A percentile compares a stretch with the other conserved stretches of the same genome.
Evolutionary conservation across 2,113 vertebrate genomes (phyloP).

Genomic region (Odocoileus virginianus): DNA sequence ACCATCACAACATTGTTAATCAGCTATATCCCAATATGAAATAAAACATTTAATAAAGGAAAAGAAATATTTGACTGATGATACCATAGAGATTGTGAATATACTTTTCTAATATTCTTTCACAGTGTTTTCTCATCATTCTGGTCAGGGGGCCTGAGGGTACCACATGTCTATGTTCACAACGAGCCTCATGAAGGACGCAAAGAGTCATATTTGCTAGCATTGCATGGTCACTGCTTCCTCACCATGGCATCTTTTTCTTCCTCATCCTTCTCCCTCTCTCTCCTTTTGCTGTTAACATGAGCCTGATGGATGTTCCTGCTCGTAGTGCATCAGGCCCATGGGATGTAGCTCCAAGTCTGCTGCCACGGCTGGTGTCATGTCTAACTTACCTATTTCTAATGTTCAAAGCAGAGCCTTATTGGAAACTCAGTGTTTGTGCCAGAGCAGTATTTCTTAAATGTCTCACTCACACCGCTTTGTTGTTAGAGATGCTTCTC

Average conservation of each 20-base stretch:
- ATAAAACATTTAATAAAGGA: neutral
- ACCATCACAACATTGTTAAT: neutral
- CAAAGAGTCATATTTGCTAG: neutral
- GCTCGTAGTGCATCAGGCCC: neutral
- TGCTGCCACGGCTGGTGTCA: accelerated
- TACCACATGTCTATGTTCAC: neutral
- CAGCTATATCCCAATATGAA: neutral
- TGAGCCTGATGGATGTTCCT: neutral
- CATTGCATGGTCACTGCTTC: neutral
- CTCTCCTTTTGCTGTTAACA: neutral
- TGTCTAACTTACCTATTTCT: neutral
- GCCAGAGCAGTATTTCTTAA: neutral
- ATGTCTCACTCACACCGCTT: neutral
- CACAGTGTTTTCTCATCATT: neutral
- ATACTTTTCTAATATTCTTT: neutral
- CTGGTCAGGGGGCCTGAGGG: neutral
- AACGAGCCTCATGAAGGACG: neutral
- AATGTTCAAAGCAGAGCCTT: neutral
- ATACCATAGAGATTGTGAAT: neutral
- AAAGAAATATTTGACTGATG: neutral
- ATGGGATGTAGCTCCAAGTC: neutral
- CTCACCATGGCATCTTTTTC: neutral
- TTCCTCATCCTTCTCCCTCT: neutral
- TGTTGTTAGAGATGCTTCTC: neutral
- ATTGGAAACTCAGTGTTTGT: neutral